A percentile compares a stretch with the other conserved stretches of the same genome.
phyloP scores from a whole-genome alignment of 2,888 invertebrate genomes.

The Tridacna crocea region DNA sequence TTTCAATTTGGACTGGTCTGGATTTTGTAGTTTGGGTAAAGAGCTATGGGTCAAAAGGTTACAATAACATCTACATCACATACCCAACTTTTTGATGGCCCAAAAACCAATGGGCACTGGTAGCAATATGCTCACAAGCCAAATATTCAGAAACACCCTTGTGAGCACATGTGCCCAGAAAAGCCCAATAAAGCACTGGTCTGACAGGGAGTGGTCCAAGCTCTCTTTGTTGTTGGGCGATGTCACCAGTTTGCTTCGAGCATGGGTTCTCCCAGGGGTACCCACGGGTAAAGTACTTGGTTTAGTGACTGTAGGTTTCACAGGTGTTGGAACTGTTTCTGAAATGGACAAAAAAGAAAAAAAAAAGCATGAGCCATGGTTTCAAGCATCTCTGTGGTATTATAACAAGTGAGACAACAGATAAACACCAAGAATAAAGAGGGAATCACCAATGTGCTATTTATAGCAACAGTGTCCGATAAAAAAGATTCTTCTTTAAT shows the following conservation, averaged over 20 bases:
- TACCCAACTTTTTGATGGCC: constrained; percentile 86
- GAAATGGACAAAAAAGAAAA: background rate
- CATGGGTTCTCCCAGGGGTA: constrained; percentile 27
- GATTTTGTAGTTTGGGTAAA: too few relatives aligned
- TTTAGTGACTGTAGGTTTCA: constrained; percentile 30
- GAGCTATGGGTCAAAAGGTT: too few relatives aligned
- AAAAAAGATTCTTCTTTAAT: too few relatives aligned
- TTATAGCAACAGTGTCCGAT: too few relatives aligned
- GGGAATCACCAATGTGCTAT: too few relatives aligned
- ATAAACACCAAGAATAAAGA: too few relatives aligned
- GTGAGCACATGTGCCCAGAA: constrained; percentile 93
- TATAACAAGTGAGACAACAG: background rate
- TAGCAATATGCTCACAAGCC: constrained; percentile 90
- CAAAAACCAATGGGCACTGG: constrained; percentile 91
- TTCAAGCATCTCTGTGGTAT: background rate
- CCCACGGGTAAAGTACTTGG: constrained; percentile 46
- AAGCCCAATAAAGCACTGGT: constrained; percentile 85
- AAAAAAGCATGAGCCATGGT: too few relatives aligned
- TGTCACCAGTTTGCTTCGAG: constrained; percentile 37
- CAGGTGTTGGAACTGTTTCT: constrained; percentile 10
- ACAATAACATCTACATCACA: constrained; percentile 38
- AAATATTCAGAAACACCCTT: constrained; percentile 93
- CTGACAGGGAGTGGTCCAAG: constrained; percentile 72
- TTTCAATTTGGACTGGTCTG: too few relatives aligned
- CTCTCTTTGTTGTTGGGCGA: constrained; percentile 15